A percentile compares a stretch with the other conserved stretches of the same genome.
These are phyloP conservation scores for Anolis sagrei DNA, from an alignment of 2,113 vertebrate species.

Conservation along the genomic window DNA sequence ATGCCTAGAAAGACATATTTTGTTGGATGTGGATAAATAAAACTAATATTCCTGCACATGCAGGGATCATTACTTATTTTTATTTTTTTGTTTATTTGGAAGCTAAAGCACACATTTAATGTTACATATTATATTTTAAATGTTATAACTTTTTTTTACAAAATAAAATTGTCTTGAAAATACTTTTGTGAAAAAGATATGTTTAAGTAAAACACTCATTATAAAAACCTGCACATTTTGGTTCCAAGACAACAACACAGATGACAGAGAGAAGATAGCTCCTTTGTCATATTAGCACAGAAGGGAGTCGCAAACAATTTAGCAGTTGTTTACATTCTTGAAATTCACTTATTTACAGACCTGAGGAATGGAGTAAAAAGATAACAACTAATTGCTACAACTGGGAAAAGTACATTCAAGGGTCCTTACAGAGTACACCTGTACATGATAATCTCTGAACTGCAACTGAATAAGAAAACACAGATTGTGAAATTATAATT, in stretches of 20 bases:
- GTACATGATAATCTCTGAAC: slow-evolving; percentile 46
- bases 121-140: not conserved
- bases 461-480: slow-evolving; percentile 10
- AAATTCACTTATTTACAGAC: slow-evolving; percentile 45
- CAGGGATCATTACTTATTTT: not conserved
- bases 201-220: not conserved
- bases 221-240: slow-evolving; percentile 32
- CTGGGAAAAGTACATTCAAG: slow-evolving; percentile 63
- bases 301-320: slow-evolving; percentile 47
- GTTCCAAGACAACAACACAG: slow-evolving; percentile 45
- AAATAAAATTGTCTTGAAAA: not conserved
- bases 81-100: not conserved
- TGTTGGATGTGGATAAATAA: too few species aligned
- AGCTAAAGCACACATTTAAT: not conserved
- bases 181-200: not conserved
- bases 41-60: too few species aligned
- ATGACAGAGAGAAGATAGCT: slow-evolving; percentile 40
- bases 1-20: too few species aligned
- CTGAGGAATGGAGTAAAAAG: slow-evolving; percentile 47
- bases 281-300: slow-evolving; percentile 52
- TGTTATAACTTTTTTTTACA: not conserved
- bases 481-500: slow-evolving; percentile 59
- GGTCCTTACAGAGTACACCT: slow-evolving; percentile 49
- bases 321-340: slow-evolving; percentile 54
- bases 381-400: slow-evolving; percentile 62